A percentile compares a stretch with the other conserved stretches of the same genome.
Conservation (phyloP, 2,888 invertebrate species). For the Ochropacha duplaris region DNA sequence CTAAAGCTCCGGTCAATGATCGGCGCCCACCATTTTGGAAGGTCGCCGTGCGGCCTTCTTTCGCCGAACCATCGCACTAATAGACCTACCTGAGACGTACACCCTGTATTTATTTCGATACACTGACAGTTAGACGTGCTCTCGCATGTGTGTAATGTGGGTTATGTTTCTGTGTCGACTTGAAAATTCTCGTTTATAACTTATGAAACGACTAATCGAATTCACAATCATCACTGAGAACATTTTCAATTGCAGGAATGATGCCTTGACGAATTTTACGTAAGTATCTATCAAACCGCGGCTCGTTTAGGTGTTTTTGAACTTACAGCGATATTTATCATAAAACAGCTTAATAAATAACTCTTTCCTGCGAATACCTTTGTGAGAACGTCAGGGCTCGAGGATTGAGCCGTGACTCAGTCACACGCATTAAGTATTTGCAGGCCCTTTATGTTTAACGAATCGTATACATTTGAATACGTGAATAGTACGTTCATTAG, state of each 20-base stretch:
- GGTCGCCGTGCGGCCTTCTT: constrained; percentile 81
- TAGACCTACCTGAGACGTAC: constrained; percentile 54
- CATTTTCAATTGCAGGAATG: constrained; percentile 50
- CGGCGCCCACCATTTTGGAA: constrained; percentile 73
- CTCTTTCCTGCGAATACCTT: constrained; percentile 71
- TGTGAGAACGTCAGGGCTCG: constrained; percentile 66
- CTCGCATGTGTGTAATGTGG: constrained; percentile 75
- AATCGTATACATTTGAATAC: constrained; percentile 33
- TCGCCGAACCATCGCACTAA: constrained; percentile 61
- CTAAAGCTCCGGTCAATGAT: constrained; percentile 66
- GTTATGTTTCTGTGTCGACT: constrained; percentile 76
- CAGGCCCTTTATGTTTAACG: constrained; percentile 56
- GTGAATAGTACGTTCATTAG: constrained; percentile 47
- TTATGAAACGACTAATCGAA: constrained; percentile 64
- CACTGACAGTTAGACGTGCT: constrained; percentile 76
- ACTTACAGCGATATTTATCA: constrained; percentile 70
- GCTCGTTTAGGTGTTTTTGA: constrained; percentile 41
- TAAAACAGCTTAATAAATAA: constrained; percentile 70
- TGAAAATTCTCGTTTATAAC: constrained; percentile 57
- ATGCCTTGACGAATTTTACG: constrained; percentile 49
- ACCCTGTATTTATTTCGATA: constrained; percentile 76
- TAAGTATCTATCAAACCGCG: constrained; percentile 34
- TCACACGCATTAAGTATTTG: constrained; percentile 44
- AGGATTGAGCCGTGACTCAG: constrained; percentile 52
- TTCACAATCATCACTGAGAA: constrained; percentile 44